Evolutionary conservation across 2,113 vertebrate genomes (phyloP), one percentile per base, ranked within the genome.

Genomic region (Spea bombifrons): DNA sequence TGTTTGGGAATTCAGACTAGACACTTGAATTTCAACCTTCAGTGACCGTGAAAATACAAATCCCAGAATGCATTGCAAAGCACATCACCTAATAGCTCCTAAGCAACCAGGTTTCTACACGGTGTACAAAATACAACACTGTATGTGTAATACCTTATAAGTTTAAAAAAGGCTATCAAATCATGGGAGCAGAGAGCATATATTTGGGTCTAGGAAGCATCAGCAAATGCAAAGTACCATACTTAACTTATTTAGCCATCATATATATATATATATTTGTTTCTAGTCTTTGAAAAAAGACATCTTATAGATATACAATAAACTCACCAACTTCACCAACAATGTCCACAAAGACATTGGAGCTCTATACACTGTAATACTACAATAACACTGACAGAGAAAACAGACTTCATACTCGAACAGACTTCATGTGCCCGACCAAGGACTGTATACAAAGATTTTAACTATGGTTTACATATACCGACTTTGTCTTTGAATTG

Each of bases 321-420:
- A 74, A 80, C 87, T 92, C 89, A 93, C 90, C 90, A 88, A 83
- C 89, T 91, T 88, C 86, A 92, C 86, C 77, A 87, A 88, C 92
- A 90, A 93, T 90, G 92, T 91, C 92, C 90, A 92, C 89, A 90
- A 86, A 92, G 92, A 95, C 90, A 93, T 86, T 91, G 93, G 89
- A 90, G 92, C 88, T 90, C 90, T 92, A 93, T 91, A 87, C 86
- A 90, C 92, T 92, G 86, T 87, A 90, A 92, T 88, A 94, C 86
- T 90, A 93, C 92, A 87, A 86, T 84, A 95, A 96, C 92, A 93
- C 89, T 82, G 90, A 94, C 90, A 90, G 90, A 86, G 87, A 85
- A 89, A 92, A 93, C 5, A 1, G 88, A 90, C 90, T 90, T 92
- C 90, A 89, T 91, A 91, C 55, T 86, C n/a, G n/a, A 92, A 93